Base-by-base conservation (phyloP, 1,140 invertebrate genomes). In the Carposina sasakii region DNA sequence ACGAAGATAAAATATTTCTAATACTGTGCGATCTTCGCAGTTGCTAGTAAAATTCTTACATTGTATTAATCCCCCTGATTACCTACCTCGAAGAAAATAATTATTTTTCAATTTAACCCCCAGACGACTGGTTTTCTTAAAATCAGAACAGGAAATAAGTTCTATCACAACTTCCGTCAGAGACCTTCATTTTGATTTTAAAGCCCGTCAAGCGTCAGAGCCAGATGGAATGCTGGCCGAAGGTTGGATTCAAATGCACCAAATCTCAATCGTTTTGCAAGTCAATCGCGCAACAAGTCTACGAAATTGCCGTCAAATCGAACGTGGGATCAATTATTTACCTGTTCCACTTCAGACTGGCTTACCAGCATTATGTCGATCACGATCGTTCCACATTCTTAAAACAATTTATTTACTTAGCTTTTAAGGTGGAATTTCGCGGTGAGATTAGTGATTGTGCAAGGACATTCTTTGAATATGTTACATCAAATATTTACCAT, bases 301-400 rank as follows among this genome's bases (percentile, higher is more conserved):
- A 24, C 44, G 41, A 59, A 59, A 22, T 52, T 36, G 24, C 46
- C 55, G 52, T 67, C 42, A 67, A 74, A 55, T 63, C 69, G 72
- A 75, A 75, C 76, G 71, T 75, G 67, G 71, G 71, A 81, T 72
- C 63, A 75, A 76, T 77, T 70, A 73, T 71, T 73, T 58, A 71
- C 44, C 46, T 60, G 71, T 52, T 64, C 67, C 47, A 70, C 52
- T 70, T 74, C 52, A 47, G 52, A 54, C 54, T 33, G 56, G 22
- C 60, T 48, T 52, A 37, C 36, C 37, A 15, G 15, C 50, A 41
- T 63, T 75, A 67, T 63, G 66, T 67, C 60, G 40, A 30, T 39
- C 36, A 39, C 36, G 57, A 49, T 46, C 43, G 63, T 33, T 51
- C 63, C 51, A 62, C 53, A 59, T 66, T 53, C n/a, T n/a, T n/a